phyloP scores from a whole-genome alignment of 2,113 vertebrate species.

The Anser cygnoides region DNA sequence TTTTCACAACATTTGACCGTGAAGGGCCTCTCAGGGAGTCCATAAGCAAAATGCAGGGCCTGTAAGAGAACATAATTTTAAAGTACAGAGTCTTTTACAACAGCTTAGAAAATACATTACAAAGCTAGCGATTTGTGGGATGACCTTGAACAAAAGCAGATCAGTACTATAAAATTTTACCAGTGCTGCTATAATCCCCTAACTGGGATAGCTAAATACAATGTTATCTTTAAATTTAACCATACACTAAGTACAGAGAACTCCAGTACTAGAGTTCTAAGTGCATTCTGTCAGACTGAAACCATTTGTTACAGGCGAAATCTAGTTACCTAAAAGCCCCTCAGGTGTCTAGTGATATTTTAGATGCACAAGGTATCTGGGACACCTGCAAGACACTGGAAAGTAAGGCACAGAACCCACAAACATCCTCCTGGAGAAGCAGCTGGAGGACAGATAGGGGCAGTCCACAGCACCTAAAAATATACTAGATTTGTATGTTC shows the following conservation, averaged over 20 bases:
- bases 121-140: not conserved
- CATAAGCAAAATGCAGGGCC: conserved; percentile 98
- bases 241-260: not conserved
- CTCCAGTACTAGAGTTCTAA: no score
- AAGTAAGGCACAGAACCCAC: not conserved
- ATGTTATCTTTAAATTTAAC: not conserved
- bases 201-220: not conserved
- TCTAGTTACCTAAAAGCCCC: not conserved
- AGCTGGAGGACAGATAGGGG: not conserved
- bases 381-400: not conserved
- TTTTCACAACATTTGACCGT: conserved; percentile 93
- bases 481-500: not conserved
- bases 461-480: not conserved
- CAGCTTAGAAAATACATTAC: not conserved
- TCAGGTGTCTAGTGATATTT: not conserved
- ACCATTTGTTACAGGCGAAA: not conserved
- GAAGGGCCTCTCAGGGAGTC: conserved; percentile 94
- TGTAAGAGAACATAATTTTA: conserved; percentile 57
- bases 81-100: not conserved
- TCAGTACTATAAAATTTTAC: not conserved
- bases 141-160: not conserved
- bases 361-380: not conserved
- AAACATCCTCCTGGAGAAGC: not conserved
- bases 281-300: not conserved
- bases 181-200: not conserved